Evolutionary conservation across 1,140 invertebrate genomes (phyloP), one percentile per base, ranked within the genome.

Genomic region (Drosophila chauvacae): DNA sequence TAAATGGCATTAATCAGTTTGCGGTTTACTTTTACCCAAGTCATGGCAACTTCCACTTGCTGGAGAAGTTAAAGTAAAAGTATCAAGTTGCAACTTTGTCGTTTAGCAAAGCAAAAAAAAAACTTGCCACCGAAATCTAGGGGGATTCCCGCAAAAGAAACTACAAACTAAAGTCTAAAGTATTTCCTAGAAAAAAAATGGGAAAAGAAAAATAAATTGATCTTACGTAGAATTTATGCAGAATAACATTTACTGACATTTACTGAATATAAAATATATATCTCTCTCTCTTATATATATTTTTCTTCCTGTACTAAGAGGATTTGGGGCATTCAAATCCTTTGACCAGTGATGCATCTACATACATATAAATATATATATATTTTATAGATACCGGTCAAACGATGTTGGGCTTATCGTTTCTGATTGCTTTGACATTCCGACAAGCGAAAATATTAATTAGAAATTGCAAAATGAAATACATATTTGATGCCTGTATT

Each of bases 1-100:
- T 59, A 84, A 83, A 83, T 62, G 64, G 77, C 64, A 82, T 73
- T 80, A 84, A 83, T 83, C 81, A 83, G 78, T 76, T 83, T 62
- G 81, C 51, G 62, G 64, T 78, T 66, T 64, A 63, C 69, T 72
- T 59, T 70, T 71, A 2, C 47, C 18, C 51, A 58, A 72, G 65
- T 59, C 69, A 71, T 33, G 30, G 51, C 57, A 74, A 74, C 39
- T 45, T 73, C 18, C 10, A 51, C 48, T 30, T 72, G 66, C 14
- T 4, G 10, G 7, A n/a, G 26, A 51, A 30, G 3, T 48, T 16
- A 26, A 35, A 57, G 47, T 69, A 55, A 69, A 61, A 64, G 35
- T 50, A 71, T 48, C 44, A 72, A 60, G 41, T 35, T 59, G 68
- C 26, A 41, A 72, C 66, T 72, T 72, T 48, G 55, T 56, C 62